Base-by-base conservation (phyloP, 2,797 vertebrate species). In the Danio jaintianensis region DNA sequence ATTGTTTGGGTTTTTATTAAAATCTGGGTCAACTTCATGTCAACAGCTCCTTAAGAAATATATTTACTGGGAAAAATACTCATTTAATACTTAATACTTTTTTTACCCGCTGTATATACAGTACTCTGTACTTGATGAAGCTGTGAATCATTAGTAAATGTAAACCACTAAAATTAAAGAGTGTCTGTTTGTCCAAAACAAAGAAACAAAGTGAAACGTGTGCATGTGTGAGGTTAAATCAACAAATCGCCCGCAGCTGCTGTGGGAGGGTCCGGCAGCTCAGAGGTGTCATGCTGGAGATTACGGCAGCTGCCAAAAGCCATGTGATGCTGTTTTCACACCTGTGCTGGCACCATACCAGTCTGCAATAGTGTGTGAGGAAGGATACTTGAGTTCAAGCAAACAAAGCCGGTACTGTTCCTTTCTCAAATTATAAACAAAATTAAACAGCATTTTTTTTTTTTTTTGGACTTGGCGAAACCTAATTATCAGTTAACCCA, bases 251-350 rank as follows among this genome's bases (percentile, higher is more conserved):
- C 61, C 8, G 52, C 47, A 70, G 47, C 70, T 69, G 63, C 71
- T 56, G 12, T 29, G 67, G 52, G 50, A 63, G 63, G 13, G 22
- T 59, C 20, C 55, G 20, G 47, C 29, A 70, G 71, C 59, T 63
- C 78, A 36, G 48, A 62, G 77, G 77, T 71, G 77, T 71, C 77
- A 78, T 50, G 42, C n/a, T 72, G 52, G 62, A 83, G 53, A 79
- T 67, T 75, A 69, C 40, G 58, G 36, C 67, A 75, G 58, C 70
- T 79, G 81, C 55, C 63, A 79, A 69, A 75, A 67, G 47, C 48
- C 56, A 68, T 36, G 63, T 83, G 76, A 75, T 43, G 40, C n/a
- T 56, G 59, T 61, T 79, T 75, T 70, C 40, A 75, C 59, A 74
- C 82, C 63, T 75, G 56, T 79, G 64, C 56, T 69, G 56, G 40